phyloP scores from a whole-genome alignment of 2,797 vertebrate species.

The Alca torda region DNA sequence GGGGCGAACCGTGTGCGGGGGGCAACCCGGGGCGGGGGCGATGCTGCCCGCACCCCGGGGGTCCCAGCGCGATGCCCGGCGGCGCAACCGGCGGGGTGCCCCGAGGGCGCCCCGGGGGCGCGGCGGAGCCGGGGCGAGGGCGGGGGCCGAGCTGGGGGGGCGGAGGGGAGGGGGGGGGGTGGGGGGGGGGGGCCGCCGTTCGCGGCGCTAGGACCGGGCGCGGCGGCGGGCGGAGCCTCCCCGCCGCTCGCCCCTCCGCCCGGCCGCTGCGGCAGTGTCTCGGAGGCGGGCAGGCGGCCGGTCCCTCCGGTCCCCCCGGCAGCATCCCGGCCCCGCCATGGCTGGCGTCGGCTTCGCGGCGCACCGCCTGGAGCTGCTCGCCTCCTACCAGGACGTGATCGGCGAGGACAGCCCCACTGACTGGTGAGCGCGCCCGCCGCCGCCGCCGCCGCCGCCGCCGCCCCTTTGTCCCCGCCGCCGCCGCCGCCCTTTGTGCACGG shows the following conservation, averaged over 20 bases:
- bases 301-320: slow-evolving; percentile 54
- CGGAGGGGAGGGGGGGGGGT: background rate
- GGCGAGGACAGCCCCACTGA: slow-evolving; percentile 88
- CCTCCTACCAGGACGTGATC: slow-evolving; percentile 95
- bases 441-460: slow-evolving; percentile 46
- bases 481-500: slow-evolving; percentile 40
- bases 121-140: background rate
- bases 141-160: background rate
- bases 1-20: background rate
- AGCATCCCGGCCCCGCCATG: slow-evolving; percentile 62
- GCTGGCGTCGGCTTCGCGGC: slow-evolving; percentile 88
- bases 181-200: background rate
- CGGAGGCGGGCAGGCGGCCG: slow-evolving; percentile 69
- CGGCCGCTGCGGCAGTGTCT: slow-evolving; percentile 72
- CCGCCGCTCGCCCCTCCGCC: slow-evolving; percentile 62
- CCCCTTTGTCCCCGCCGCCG: slow-evolving; percentile 48
- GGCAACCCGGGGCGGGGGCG: background rate
- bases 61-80: background rate
- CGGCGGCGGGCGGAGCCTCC: slow-evolving; percentile 72
- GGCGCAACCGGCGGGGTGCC: background rate
- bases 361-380: slow-evolving; percentile 93
- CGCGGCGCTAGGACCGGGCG: slow-evolving; percentile 75
- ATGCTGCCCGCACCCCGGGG: background rate
- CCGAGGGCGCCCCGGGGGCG: background rate
- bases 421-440: slow-evolving; percentile 84